These are phyloP conservation scores for Ectobius pallidus DNA, from an alignment of 2,888 invertebrate species.

Conservation along the genomic window DNA sequence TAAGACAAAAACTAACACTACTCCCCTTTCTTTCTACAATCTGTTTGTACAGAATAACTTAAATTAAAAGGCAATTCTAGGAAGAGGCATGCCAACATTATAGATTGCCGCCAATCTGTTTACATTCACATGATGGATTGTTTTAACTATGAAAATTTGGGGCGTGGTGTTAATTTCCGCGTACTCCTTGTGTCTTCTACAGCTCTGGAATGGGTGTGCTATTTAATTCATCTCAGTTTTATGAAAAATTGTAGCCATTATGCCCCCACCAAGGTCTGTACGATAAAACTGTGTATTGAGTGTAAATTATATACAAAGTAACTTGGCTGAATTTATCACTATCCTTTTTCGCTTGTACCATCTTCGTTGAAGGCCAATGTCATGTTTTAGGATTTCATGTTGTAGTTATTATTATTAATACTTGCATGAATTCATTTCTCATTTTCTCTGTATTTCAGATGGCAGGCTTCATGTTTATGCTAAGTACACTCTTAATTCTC, in stretches of 20 bases:
- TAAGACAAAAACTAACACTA: no score
- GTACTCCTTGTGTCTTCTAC: background rate
- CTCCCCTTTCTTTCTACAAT: no score
- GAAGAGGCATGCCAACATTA: background rate
- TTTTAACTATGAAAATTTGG: conserved; percentile 12
- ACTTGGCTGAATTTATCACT: conserved; percentile 32
- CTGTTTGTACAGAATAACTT: no score
- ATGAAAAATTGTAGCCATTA: conserved; percentile 16
- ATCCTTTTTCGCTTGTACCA: background rate
- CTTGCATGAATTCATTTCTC: no score
- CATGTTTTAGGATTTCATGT: background rate
- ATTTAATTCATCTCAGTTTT: background rate
- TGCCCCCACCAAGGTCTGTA: background rate
- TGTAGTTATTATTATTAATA: no score
- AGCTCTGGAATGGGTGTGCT: background rate
- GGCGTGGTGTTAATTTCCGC: conserved; percentile 22
- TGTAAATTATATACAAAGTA: conserved; percentile 31
- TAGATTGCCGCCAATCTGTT: background rate
- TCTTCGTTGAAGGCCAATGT: background rate
- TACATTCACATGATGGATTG: conserved; percentile 19
- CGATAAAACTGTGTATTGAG: conserved; percentile 29
- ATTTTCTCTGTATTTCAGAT: no score
- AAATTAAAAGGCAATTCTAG: no score
- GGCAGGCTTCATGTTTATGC: no score
- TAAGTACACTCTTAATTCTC: no score